These are phyloP conservation scores for Manacus vitellinus DNA, from an alignment of 2,113 vertebrate species.

Conservation along the genomic window DNA sequence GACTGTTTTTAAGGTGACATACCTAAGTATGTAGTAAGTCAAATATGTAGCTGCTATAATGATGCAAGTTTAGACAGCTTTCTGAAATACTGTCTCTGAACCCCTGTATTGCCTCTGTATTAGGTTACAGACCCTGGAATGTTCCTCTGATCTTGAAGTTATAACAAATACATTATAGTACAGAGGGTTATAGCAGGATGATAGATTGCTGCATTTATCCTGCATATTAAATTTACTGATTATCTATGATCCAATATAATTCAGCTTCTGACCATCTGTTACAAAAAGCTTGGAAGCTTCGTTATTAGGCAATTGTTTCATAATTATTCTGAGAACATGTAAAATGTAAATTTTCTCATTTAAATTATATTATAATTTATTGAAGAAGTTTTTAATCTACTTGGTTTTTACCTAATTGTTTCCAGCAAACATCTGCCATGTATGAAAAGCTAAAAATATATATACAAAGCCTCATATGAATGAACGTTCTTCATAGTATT, in stretches of 20 bases:
- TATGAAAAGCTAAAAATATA: slow-evolving; percentile 1
- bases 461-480: not conserved
- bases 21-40: not conserved
- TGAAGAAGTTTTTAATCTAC: slow-evolving; percentile 28
- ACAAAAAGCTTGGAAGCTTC: slow-evolving; percentile 41
- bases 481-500: not conserved
- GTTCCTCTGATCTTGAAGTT: slow-evolving; percentile 5
- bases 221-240: slow-evolving; percentile 55
- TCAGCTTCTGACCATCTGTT: slow-evolving; percentile 65
- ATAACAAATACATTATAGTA: not conserved
- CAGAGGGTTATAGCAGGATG: not conserved
- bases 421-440: slow-evolving; percentile 50
- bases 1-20: not conserved
- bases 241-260: slow-evolving; percentile 59
- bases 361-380: slow-evolving; percentile 47
- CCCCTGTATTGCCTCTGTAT: not conserved
- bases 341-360: slow-evolving; percentile 44
- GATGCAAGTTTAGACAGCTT: not conserved
- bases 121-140: not conserved
- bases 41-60: not conserved
- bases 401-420: slow-evolving; percentile 44
- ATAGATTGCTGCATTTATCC: slow-evolving; percentile 28
- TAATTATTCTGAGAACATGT: slow-evolving; percentile 51
- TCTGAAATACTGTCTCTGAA: not conserved
- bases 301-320: slow-evolving; percentile 60